Percentiles rank a stretch among this genome's conserved stretches.
Conservation (phyloP, 2,113 vertebrate genomes). For the Sphyrna mokarran region DNA sequence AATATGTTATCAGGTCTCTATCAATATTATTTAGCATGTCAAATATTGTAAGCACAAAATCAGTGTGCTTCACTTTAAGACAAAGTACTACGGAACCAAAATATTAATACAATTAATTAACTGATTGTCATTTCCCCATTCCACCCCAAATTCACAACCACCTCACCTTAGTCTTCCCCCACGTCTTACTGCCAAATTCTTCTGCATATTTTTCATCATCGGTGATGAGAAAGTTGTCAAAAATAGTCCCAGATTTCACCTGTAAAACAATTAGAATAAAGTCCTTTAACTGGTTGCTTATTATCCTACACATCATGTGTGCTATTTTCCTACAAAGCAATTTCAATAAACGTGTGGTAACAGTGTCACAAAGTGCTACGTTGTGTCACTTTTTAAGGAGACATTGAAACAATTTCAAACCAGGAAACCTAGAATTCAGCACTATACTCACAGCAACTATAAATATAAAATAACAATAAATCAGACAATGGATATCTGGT, state of each 20-base stretch:
- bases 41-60: background rate
- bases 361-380: background rate
- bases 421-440: background rate
- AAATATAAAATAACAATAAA: background rate
- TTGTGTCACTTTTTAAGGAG: background rate
- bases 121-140: background rate
- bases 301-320: background rate
- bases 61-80: background rate
- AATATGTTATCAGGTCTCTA: background rate
- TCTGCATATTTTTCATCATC: conserved; percentile 71
- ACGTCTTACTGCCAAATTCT: conserved; percentile 64
- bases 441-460: background rate
- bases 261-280: conserved; percentile 38
- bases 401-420: background rate
- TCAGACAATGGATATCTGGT: background rate
- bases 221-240: conserved; percentile 73
- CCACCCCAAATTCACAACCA: background rate
- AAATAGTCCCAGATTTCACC: conserved; percentile 80
- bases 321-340: background rate
- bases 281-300: background rate
- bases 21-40: background rate
- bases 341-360: background rate
- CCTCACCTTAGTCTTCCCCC: conserved; percentile 66
- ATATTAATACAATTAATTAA: background rate
- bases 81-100: background rate